Evolutionary conservation across 30 jellyfish, hydroid and myxozoan species (phyloP).

Genomic region (Hydractinia symbiolongicarpus): DNA sequence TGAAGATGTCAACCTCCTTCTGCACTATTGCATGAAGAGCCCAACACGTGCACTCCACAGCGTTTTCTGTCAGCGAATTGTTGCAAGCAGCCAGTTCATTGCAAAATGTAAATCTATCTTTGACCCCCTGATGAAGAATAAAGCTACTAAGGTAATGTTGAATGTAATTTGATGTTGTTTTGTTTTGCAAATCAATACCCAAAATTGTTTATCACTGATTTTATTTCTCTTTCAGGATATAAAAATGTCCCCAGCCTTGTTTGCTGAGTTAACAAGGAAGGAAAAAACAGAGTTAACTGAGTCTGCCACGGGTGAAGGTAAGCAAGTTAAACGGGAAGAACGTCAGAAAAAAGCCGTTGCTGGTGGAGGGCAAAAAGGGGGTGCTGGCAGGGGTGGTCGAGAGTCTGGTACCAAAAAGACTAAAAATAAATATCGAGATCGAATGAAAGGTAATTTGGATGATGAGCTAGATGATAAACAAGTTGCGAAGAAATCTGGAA

Average conservation of each 20-base stretch:
- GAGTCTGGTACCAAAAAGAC: constrained; percentile 75
- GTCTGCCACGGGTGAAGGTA: constrained; percentile 53
- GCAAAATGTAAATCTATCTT: constrained; percentile 52
- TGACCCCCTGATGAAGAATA: constrained; percentile 52
- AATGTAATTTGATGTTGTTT: not conserved
- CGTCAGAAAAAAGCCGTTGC: constrained; percentile 74
- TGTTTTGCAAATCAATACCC: not conserved
- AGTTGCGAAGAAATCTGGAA: not conserved
- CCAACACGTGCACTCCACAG: constrained; percentile 38
- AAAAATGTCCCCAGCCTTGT: constrained; percentile 71
- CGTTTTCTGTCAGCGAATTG: constrained; percentile 48
- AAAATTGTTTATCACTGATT: not conserved
- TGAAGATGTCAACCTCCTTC: constrained; percentile 51
- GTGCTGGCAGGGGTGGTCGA: constrained; percentile 85
- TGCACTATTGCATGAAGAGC: constrained; percentile 54
- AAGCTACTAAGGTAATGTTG: constrained; percentile 60
- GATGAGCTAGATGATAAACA: constrained; percentile 52
- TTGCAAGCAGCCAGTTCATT: constrained; percentile 60
- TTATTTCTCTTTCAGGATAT: constrained; percentile 37
- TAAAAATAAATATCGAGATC: constrained; percentile 51
- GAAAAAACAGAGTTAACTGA: constrained; percentile 59
- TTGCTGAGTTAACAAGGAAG: constrained; percentile 68
- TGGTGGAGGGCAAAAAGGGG: constrained; percentile 93
- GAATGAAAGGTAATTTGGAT: constrained; percentile 50
- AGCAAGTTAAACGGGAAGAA: constrained; percentile 60